Evolutionary conservation across 2,888 invertebrate species (phyloP).

Genomic region (Coenonympha arcania): DNA sequence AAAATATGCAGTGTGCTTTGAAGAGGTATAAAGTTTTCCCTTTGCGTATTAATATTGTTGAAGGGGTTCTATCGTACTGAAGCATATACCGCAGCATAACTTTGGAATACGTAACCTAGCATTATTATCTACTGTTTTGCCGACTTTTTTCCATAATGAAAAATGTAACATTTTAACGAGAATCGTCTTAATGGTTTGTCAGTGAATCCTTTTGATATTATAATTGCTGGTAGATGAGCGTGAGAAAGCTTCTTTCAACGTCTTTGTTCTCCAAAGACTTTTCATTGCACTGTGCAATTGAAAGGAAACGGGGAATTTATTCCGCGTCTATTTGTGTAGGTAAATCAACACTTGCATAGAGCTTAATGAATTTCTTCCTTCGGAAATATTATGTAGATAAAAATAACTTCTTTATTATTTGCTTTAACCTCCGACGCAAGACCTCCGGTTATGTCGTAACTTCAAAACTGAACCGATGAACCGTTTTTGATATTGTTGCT

Average conservation of each 20-base stretch:
- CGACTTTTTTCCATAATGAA: neutral
- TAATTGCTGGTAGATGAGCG: slow-evolving; percentile 39
- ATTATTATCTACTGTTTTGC: too few species aligned
- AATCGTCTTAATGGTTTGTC: slow-evolving; percentile 14
- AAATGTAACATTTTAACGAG: slow-evolving; percentile 1
- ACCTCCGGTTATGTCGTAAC: too few species aligned
- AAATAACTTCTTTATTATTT: neutral
- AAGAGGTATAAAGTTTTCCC: too few species aligned
- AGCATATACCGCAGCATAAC: too few species aligned
- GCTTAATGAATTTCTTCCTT: slow-evolving; percentile 16
- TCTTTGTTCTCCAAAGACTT: slow-evolving; percentile 43
- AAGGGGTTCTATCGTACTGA: too few species aligned
- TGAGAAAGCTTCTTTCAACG: slow-evolving; percentile 39
- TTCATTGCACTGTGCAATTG: slow-evolving; percentile 34
- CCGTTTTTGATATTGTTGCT: too few species aligned
- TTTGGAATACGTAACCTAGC: too few species aligned
- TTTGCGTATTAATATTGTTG: too few species aligned
- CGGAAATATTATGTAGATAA: neutral
- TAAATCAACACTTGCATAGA: slow-evolving; percentile 27
- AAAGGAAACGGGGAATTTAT: slow-evolving; percentile 31
- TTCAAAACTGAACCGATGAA: too few species aligned
- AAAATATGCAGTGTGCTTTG: too few species aligned
- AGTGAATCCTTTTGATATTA: slow-evolving; percentile 30
- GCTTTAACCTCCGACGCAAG: too few species aligned
- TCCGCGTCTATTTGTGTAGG: slow-evolving; percentile 27